A percentile compares a stretch with the other conserved stretches of the same genome.
Evolutionary conservation across 2,888 invertebrate genomes (phyloP).

Genomic region (Amphiduros pacificus): DNA sequence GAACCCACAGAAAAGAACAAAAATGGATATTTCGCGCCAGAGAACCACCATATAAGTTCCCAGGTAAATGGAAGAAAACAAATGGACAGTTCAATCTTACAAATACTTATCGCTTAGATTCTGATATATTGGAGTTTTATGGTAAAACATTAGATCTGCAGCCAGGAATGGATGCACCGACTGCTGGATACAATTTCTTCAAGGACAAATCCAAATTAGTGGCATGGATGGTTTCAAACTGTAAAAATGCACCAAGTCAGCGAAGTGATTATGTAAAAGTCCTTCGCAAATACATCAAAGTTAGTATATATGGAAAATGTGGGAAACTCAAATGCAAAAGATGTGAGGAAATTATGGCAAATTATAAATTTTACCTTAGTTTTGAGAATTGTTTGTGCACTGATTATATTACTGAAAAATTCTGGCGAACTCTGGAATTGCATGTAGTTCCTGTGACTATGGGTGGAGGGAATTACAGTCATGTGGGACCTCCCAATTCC

Average conservation of each 20-base stretch:
- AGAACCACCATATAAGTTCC: too few species aligned
- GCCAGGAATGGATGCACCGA: too few species aligned
- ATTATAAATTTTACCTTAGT: conserved; percentile 5
- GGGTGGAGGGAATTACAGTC: not conserved
- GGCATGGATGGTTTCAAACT: conserved; percentile 3
- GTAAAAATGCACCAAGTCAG: not conserved
- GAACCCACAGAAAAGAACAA: too few species aligned
- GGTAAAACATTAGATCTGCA: too few species aligned
- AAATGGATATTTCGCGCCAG: too few species aligned
- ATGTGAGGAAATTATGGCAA: not conserved
- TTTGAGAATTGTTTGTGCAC: conserved; percentile 6
- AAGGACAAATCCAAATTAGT: too few species aligned
- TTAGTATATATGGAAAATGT: conserved; percentile 1
- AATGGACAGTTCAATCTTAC: too few species aligned
- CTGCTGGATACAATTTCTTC: too few species aligned
- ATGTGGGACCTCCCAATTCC: not conserved
- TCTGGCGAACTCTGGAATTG: not conserved
- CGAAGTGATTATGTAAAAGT: not conserved
- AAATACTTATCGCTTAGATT: too few species aligned
- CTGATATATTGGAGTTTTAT: too few species aligned
- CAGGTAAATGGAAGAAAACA: too few species aligned
- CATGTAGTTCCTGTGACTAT: not conserved
- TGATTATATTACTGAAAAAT: conserved; percentile 4
- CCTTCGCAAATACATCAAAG: conserved; percentile 1
- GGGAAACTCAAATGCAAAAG: not conserved